Evolutionary conservation across 1,140 invertebrate genomes (phyloP), one percentile per base, ranked within the genome.

Genomic region (Kradibia gibbosae): DNA sequence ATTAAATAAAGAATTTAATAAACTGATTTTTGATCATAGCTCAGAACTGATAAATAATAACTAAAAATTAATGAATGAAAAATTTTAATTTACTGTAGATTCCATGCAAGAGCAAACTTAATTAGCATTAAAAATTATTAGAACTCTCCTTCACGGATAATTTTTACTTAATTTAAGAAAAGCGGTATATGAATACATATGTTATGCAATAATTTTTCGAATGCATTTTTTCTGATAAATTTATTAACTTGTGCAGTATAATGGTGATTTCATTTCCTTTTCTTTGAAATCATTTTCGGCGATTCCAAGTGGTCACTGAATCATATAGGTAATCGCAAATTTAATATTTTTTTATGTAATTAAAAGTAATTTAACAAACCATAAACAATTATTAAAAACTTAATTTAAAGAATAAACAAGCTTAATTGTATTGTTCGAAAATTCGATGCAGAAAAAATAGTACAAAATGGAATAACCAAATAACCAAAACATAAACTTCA

Each of bases 281-380:
- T 42, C 31, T 72, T 7, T 65, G 28, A 65, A 45, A 45, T 45
- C 13, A 45, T 45, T 45, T 45, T 45, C 13, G 5, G 13, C 13
- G 5, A 17, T 53, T 53, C 20, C 50, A 17, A 53, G 22, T 45
- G 74, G 20, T 57, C 20, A 53, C n/a, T 45, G 34, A 62, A 45
- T 77, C 62, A 87, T 85, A 86, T 83, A 86, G 34, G 55, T 22
- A 85, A 86, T 82, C 65, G 34, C 83, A 87, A 88, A 88, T 84
- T 82, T 86, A 86, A 87, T 85, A 67, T 72, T 73, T 60, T 76
- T 53, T 17, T 36, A 70, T 81, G 62, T 22, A 4, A 1, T 10
- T 50, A 86, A 83, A 83, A 70, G 81, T 79, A 83, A 84, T 72
- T 77, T 80, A 79, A 85, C 83, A 77, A 84, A 77, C 55, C n/a